Conservation (phyloP, 2,113 vertebrate genomes). For the Piaya cayana region DNA sequence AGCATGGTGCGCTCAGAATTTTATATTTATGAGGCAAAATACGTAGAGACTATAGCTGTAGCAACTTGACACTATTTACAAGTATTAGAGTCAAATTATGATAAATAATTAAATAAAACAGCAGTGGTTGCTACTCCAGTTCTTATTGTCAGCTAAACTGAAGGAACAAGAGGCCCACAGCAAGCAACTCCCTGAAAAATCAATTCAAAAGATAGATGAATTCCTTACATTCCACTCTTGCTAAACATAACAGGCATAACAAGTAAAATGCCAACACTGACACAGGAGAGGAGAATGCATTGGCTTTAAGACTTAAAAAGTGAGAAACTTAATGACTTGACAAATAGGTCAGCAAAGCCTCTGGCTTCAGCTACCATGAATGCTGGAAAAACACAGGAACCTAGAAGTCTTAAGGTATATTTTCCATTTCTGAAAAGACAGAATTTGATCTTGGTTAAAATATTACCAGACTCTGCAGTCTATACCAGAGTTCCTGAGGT, state of each 20-base stretch:
- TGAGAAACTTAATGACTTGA: neutral
- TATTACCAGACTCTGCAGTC: neutral
- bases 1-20: slow-evolving; percentile 2
- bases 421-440: neutral
- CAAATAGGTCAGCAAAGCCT: neutral
- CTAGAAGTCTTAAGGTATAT: neutral
- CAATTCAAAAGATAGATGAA: neutral
- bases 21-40: neutral
- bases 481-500: neutral
- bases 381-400: neutral
- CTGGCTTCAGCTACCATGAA: neutral
- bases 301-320: neutral
- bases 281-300: neutral
- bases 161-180: neutral
- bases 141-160: neutral
- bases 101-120: slow-evolving; percentile 34
- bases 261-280: slow-evolving; percentile 8
- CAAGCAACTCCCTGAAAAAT: slow-evolving; percentile 2
- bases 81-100: slow-evolving; percentile 29
- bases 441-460: neutral
- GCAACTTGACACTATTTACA: slow-evolving; percentile 58
- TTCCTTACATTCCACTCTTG: neutral
- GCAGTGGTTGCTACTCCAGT: neutral
- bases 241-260: neutral
- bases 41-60: slow-evolving; percentile 44